Evolutionary conservation across 2,797 vertebrate species (phyloP), one percentile per base, ranked within the genome.

Genomic region (Dallia pectoralis): DNA sequence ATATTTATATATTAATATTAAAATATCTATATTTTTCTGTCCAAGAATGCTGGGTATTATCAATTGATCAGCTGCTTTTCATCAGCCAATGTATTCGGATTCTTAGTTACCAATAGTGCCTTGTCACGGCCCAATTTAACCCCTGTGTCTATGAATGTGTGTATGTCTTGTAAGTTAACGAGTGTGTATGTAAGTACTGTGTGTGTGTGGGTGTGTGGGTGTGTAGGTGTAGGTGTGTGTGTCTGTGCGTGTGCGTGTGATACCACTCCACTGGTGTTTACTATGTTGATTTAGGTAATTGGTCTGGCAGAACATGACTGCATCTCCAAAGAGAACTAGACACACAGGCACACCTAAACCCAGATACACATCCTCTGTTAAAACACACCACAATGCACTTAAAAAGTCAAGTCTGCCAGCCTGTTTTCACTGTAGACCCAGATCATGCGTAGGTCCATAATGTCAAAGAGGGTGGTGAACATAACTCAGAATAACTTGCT

Each of bases 251-350:
- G 64, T 49, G 66, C 71, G 51, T 65, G 33, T 19, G 51, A 51
- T 72, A 70, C 74, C 71, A 69, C 63, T 73, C 72, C 56, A 64
- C 49, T 77, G 69, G 69, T 75, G 73, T 84, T 85, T 85, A 85
- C 68, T 81, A 65, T 79, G 67, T 81, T 85, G 75, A 74, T 75
- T 80, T 29, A 82, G 64, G 44, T 79, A 77, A 74, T 75, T 64
- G 59, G 49, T 71, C 49, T 61, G 56, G 71, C 56, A 76, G 78
- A 69, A 67, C 53, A 77, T 81, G 56, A 62, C 67, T 81, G 48
- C 9, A 76, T 84, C 76, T 81, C 80, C 62, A 67, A 67, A 74
- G 74, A 76, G 59, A 63, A 68, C 19, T 3, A 29, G 44, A 61
- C 49, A 29, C 25, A 68, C 25, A 68, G 32, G 22, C 44, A 47